These are phyloP conservation scores for Calameuta pallipes DNA, from an alignment of 2,888 invertebrate genomes.

Conservation along the genomic window DNA sequence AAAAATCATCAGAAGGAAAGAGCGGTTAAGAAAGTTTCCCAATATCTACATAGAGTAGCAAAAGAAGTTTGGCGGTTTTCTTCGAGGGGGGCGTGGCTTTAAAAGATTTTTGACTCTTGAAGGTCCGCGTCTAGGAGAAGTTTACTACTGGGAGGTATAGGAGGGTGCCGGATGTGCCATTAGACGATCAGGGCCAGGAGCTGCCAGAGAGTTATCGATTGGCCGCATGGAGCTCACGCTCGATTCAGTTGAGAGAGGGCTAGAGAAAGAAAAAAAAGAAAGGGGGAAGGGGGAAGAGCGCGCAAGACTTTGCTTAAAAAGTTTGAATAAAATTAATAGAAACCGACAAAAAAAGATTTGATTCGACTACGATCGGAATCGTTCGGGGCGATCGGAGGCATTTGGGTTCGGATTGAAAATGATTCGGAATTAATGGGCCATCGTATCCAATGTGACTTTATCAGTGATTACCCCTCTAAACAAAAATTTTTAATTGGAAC, in stretches of 20 bases:
- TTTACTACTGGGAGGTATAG: conserved; percentile 4
- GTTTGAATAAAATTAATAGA: too few relatives aligned
- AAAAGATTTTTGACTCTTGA: background rate
- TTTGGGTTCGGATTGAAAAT: too few relatives aligned
- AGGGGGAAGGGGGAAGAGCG: background rate
- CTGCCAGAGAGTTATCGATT: conserved; percentile 20
- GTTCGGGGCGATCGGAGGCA: too few relatives aligned
- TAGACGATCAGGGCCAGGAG: conserved; percentile 28
- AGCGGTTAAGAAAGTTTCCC: background rate
- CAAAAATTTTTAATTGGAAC: too few relatives aligned
- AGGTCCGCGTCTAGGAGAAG: background rate
- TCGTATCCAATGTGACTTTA: too few relatives aligned
- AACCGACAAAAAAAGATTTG: too few relatives aligned
- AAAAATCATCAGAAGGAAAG: background rate
- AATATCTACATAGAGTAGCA: background rate
- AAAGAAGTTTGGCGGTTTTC: background rate
- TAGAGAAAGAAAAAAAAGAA: conserved; percentile 61
- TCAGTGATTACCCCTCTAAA: too few relatives aligned
- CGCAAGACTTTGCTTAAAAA: too few relatives aligned
- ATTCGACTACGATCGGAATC: too few relatives aligned
- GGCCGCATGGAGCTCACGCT: conserved; percentile 22
- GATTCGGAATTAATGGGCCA: too few relatives aligned
- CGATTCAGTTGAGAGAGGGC: conserved; percentile 53
- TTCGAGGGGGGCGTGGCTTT: background rate
- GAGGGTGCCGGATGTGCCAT: conserved; percentile 23